Evolutionary conservation across 2,888 invertebrate species (phyloP).

Genomic region (Nomada hirtipes): DNA sequence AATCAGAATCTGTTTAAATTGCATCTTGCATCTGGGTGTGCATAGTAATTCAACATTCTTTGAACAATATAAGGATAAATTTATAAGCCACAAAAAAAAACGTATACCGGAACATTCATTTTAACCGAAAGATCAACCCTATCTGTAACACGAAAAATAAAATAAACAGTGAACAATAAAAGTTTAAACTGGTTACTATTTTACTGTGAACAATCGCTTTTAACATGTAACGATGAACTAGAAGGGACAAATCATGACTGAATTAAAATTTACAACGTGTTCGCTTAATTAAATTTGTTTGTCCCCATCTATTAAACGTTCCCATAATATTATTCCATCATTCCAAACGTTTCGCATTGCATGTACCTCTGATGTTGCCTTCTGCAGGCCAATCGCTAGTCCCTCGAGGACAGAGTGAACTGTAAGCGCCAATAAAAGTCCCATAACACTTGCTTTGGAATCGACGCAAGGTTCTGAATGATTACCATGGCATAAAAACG

Average conservation of each 20-base stretch:
- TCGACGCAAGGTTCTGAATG: slow-evolving; percentile 88
- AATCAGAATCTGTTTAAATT: too few species aligned
- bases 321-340: background rate
- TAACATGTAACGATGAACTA: too few species aligned
- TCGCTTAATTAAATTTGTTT: too few species aligned
- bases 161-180: background rate
- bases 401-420: slow-evolving; percentile 93
- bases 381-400: slow-evolving; percentile 92
- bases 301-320: too few species aligned
- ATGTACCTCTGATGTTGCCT: slow-evolving; percentile 87
- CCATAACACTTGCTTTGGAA: slow-evolving; percentile 88
- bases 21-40: too few species aligned
- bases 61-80: background rate
- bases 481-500: slow-evolving; percentile 88
- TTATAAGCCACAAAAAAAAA: background rate
- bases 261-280: too few species aligned
- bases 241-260: too few species aligned
- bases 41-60: too few species aligned
- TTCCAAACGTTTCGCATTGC: slow-evolving; percentile 3
- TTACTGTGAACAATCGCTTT: too few species aligned
- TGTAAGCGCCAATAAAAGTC: slow-evolving; percentile 90
- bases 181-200: background rate
- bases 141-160: background rate
- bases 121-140: background rate
- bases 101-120: background rate